Base-by-base conservation (phyloP, 2,113 vertebrate genomes). In the Leptocoma aspasia region DNA sequence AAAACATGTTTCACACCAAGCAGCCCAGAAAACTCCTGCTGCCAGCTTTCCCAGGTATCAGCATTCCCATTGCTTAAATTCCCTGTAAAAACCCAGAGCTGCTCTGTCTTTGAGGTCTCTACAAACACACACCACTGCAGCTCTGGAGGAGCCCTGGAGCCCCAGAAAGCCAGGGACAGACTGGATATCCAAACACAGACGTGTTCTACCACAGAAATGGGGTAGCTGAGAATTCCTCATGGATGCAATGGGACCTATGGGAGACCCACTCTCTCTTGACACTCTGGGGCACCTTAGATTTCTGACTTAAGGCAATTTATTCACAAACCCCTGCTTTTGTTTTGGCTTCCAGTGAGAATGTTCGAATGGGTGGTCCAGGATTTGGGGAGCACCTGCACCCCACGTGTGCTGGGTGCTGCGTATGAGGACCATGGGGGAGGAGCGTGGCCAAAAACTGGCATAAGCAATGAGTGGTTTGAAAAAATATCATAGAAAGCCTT, bases 331-430 rank as follows among this genome's bases (percentile, higher is more conserved):
- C 10, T 69, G 33, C 15, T 79, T 85, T 75, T 18, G 26, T 50
- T 44, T 54, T 54, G 44, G 9, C 39, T 93, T 71, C 56, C 30
- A 42, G 35, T 9, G 37, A 61, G 61, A 70, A 63, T 11, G 3
- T n/a, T 63, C 71, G 33, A 70, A 59, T 15, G 27, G 52, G 4
- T 28, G 28, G 14, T 41, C 37, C 26, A 45, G 50, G 39, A 82
- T 53, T 27, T 70, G 70, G 13, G 2, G 53, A n/a, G 72, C 35
- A 45, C 11, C 44, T 42, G 45, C 41, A 39, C 9, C 52, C n/a
- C 42, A 60, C 4, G 0, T 10, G 13, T 49, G 27, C 10, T 65
- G 27, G 79, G 28, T 42, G 27, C 2, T 1, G 41, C 64, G 3
- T 15, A 8, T 61, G 37, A 78, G 13, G 31, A 72, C 33, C 35